Percentiles rank a stretch among this genome's conserved stretches.
Conservation (phyloP, 1,140 invertebrate genomes). For the Octopus bimaculoides region DNA sequence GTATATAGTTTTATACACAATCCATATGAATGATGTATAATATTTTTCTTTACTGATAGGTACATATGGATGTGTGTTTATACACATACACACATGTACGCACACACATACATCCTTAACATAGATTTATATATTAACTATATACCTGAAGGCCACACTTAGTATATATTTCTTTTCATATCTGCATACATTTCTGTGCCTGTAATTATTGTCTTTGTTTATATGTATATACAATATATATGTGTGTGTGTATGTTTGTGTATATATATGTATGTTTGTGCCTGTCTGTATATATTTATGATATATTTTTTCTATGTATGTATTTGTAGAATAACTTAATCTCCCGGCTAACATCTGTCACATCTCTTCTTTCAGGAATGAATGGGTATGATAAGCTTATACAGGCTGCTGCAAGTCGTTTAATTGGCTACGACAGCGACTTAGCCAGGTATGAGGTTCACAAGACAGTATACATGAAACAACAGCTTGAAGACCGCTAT, state of each 20-base stretch:
- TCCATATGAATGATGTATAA: too few relatives aligned
- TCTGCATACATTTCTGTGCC: neutral
- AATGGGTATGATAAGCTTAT: constrained; percentile 12
- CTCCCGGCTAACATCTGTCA: neutral
- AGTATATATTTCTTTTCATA: too few relatives aligned
- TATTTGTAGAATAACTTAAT: neutral
- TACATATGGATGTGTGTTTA: neutral
- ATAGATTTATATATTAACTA: too few relatives aligned
- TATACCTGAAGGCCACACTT: too few relatives aligned
- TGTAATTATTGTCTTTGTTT: neutral
- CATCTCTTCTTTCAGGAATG: constrained; percentile 8
- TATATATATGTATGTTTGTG: constrained; percentile 1
- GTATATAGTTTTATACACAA: neutral
- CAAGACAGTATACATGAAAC: constrained; percentile 10
- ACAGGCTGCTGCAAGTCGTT: constrained; percentile 11
- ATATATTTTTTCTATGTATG: neutral
- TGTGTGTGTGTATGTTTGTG: neutral
- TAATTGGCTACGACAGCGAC: constrained; percentile 9
- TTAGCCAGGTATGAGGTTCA: constrained; percentile 6
- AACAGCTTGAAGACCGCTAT: neutral
- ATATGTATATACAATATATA: neutral
- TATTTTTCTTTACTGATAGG: neutral
- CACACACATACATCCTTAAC: neutral
- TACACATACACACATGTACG: neutral
- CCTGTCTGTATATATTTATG: neutral